A percentile compares a stretch with the other conserved stretches of the same genome.
These are phyloP conservation scores for Tholera decimalis DNA, from an alignment of 2,888 invertebrate genomes.

Conservation along the genomic window DNA sequence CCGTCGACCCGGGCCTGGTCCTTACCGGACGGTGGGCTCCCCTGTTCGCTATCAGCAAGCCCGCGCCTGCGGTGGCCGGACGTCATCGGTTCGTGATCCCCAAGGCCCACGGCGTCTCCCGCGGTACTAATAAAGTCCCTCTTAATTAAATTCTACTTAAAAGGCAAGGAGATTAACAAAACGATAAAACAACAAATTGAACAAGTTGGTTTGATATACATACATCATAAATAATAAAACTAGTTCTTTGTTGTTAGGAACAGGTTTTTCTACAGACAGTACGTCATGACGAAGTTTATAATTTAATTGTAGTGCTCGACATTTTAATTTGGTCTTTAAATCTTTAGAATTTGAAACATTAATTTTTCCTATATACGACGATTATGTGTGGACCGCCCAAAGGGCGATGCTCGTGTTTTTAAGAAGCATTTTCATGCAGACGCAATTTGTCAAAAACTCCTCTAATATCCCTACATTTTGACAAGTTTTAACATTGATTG, in stretches of 20 bases:
- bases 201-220: constrained; percentile 20
- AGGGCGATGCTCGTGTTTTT: background rate
- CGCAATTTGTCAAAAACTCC: too few relatives aligned
- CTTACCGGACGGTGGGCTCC: too few relatives aligned
- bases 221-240: constrained; percentile 18
- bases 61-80: too few relatives aligned
- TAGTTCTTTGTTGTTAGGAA: constrained; percentile 34
- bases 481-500: too few relatives aligned
- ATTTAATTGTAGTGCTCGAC: constrained; percentile 27
- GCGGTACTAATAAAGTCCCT: too few relatives aligned
- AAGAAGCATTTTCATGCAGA: background rate
- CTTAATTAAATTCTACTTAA: constrained; percentile 20
- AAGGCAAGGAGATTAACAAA: constrained; percentile 12
- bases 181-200: constrained; percentile 16
- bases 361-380: too few relatives aligned
- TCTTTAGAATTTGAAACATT: constrained; percentile 5
- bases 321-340: constrained; percentile 29
- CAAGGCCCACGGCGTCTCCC: too few relatives aligned
- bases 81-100: too few relatives aligned
- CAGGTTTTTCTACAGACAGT: constrained; percentile 16
- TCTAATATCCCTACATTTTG: too few relatives aligned
- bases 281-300: constrained; percentile 16
- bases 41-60: too few relatives aligned
- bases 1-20: too few relatives aligned
- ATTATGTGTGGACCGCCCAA: too few relatives aligned